A percentile compares a stretch with the other conserved stretches of the same genome.
These are phyloP conservation scores for Ptilonorhynchus violaceus DNA, from an alignment of 2,113 vertebrate genomes.

Conservation along the genomic window DNA sequence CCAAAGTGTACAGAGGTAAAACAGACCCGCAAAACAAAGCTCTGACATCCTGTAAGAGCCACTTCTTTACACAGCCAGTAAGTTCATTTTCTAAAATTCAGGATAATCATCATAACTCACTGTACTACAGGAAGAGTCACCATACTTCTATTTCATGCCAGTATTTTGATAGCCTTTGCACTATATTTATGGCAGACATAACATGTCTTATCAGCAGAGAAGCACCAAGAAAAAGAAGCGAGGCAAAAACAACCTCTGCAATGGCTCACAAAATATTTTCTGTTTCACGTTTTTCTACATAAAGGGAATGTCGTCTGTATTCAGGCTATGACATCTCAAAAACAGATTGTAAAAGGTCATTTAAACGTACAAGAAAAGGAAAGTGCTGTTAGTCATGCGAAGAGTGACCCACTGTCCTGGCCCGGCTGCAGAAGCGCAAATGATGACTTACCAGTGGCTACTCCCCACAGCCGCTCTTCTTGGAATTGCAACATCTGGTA, in stretches of 20 bases:
- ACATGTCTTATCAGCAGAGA: neutral
- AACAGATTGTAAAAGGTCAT: neutral
- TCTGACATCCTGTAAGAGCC: neutral
- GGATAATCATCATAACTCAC: neutral
- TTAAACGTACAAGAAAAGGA: neutral
- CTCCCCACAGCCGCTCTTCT: constrained; percentile 81
- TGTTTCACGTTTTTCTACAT: neutral
- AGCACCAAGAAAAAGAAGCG: neutral
- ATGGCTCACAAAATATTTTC: neutral
- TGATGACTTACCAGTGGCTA: constrained; percentile 74
- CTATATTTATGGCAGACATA: neutral
- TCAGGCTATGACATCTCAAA: neutral
- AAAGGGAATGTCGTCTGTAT: neutral
- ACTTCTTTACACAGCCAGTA: neutral
- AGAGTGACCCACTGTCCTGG: neutral
- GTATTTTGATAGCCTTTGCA: neutral
- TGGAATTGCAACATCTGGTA: constrained; percentile 91
- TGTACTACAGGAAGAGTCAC: neutral
- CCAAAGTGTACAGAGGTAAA: neutral
- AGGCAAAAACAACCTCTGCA: neutral
- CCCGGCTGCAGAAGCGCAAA: neutral
- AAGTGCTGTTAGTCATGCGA: neutral
- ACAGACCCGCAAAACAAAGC: neutral
- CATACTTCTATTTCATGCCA: neutral
- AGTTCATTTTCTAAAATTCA: neutral